Evolutionary conservation across 2,797 vertebrate species (phyloP), one percentile per base, ranked within the genome.

Genomic region (Ptychadena robeensis): DNA sequence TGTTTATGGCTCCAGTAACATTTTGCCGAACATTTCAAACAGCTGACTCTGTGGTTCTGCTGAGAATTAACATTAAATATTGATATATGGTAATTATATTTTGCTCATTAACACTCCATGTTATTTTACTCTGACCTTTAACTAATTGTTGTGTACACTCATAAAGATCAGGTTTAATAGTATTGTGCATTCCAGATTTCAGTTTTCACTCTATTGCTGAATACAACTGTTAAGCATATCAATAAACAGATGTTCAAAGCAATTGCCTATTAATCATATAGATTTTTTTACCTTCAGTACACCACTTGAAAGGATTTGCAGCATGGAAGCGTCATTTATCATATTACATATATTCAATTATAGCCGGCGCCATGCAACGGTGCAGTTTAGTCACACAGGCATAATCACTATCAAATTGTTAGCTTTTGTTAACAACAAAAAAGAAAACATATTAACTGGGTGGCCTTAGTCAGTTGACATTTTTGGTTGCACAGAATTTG

Each of bases 41-140:
- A 78, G 75, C 75, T 78, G 75, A 78, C 75, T 78, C 40, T 53
- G 75, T 67, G 75, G 44, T 78, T 78, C 75, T 78, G 40, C 38
- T 67, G 40, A 67, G 75, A 78, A 68, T 78, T 78, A 78, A 44
- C 75, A 78, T 78, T 78, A 78, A 78, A 78, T 78, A 78, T 78
- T 78, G 75, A 78, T 78, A 68, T 67, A 78, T 57, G 64, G 38
- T 78, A 78, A 78, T 78, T 78, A 68, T 72, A 48, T 73, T 71
- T 80, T 80, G 32, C 57, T 80, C 67, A 80, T 80, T 80, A 80
- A 72, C 59, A 63, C 78, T 61, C 37, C 30, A 48, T 81, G 79
- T 81, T 81, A 81, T 44, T 70, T 65, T 81, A 65, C 37, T 65
- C 30, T 81, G 79, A 81, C 79, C 79, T 81, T 81, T 81, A 65